Conservation (phyloP, 2,888 invertebrate species). For the Masnerella sp. region DNA sequence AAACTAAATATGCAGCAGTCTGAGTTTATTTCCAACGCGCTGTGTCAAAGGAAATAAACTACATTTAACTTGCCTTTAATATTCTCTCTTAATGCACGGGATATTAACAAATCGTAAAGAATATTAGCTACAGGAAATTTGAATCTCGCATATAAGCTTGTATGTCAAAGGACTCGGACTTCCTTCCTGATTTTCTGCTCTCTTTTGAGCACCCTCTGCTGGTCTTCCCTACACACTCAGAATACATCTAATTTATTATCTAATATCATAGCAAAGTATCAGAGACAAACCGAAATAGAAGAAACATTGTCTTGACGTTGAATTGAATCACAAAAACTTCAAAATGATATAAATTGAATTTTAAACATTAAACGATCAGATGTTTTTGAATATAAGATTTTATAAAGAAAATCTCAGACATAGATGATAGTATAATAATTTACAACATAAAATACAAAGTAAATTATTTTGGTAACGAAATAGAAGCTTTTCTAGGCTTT, state of each 20-base stretch:
- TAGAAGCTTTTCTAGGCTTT: no score
- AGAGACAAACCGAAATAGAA: no score
- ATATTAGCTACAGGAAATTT: constrained; percentile 39
- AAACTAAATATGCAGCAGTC: constrained; percentile 16
- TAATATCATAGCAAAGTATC: constrained; percentile 2
- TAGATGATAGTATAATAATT: no score
- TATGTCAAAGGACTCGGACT: constrained; percentile 32
- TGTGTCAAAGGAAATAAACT: constrained; percentile 34
- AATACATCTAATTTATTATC: constrained; percentile 3
- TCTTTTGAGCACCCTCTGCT: constrained; percentile 2
- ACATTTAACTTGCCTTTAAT: constrained; percentile 30
- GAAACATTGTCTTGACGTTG: no score
- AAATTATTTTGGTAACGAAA: no score
- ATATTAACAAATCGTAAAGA: constrained; percentile 41
- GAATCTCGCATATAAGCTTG: constrained; percentile 25
- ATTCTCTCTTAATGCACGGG: constrained; percentile 30
- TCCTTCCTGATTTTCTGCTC: constrained; percentile 20
- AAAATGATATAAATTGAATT: no score
- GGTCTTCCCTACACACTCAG: neutral
- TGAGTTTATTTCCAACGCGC: constrained; percentile 15
- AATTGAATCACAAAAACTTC: neutral
- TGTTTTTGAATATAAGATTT: no score
- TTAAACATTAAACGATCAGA: no score
- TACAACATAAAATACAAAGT: no score
- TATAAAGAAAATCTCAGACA: no score